Evolutionary conservation across 2,888 invertebrate species (phyloP), one percentile per base, ranked within the genome.

Genomic region (Malthinus seriepunctatus): DNA sequence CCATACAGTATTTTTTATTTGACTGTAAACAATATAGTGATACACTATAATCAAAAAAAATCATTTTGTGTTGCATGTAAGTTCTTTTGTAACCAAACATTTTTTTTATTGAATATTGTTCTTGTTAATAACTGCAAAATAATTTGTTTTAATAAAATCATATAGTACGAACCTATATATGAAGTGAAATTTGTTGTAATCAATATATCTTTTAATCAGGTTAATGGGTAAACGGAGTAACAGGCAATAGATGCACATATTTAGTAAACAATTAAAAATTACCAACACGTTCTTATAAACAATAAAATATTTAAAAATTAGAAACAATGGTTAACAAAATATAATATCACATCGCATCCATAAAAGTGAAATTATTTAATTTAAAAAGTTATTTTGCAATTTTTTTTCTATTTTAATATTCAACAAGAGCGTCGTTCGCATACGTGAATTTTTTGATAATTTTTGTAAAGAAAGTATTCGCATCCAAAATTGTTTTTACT

Each of bases 151-250:
- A 23, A 23, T 23, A 23, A 23, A 23, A 53, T 42, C 58, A 42
- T 61, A 57, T 31, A 51, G 44, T 48, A 57, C 61, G 37, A 33
- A 42, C 23, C 23, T 23, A 23, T 23, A 23, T 23, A 5, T 23
- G 48, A 62, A 65, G 66, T 65, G 65, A 66, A 66, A 65, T 61
- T 56, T 54, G 44, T 31, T 39, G 42, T 58, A 44, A 48, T 58
- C 66, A 49, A 53, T 35, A 60, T 23, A 5, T 51, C 51, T 50
- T 58, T 60, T 63, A 72, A 71, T 70, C 69, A 68, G 72, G 72
- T 72, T 71, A 72, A 72, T 72, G 70, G 71, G 72, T 72, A 72
- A 72, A 67, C 67, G 67, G 71, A 70, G 67, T 69, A 68, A 67
- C 64, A 60, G 57, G 59, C 60, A 60, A 68, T 65, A 67, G 65